Evolutionary conservation across 2,797 vertebrate genomes (phyloP), one percentile per base, ranked within the genome.

Genomic region (Enteromius mattozi): DNA sequence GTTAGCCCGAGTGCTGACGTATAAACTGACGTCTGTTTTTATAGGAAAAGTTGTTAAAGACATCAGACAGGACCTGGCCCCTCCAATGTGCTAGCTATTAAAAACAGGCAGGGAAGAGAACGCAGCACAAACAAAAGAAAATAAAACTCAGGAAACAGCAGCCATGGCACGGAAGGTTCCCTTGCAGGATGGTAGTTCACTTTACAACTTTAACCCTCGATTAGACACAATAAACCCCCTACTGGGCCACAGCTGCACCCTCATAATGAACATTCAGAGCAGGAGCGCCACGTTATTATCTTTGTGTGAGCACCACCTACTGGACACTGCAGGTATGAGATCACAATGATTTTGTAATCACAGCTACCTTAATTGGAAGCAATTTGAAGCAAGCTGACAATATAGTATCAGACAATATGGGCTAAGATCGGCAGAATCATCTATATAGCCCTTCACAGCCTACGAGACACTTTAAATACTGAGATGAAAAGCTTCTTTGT

Each of bases 261-360:
- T 45, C 37, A 24, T 1, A 63, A 13, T 59, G 59, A 40, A 35
- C 6, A 10, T 37, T 12, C 27, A 10, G 2, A 17, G 17, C 8
- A 37, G 17, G 45, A 80, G 27, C 30, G 21, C 17, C 4, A n/a
- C 40, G 61, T 33, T 33, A 72, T 86, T 63, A 49, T 76, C 79
- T 71, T 86, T 83, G 59, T 42, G 70, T 83, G 81, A 86, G 85
- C 72, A 80, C 90, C 89, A 83, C 84, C 90, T 90, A 82, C 87
- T 90, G 90, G 89, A 59, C 2, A 33, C 49, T 66, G 47, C 21
- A 81, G 21, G 65, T 10, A 21, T 49, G 54, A 24, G 13, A 45
- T 27, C 14, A 21, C 40, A 40, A 42, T 13, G 2, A 14, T 35
- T 54, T 24, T 10, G 35, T n/a, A 16, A 17, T 81, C 30, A 19